Evolutionary conservation across 2,797 vertebrate species (phyloP).

Genomic region (Tamandua tetradactyla): DNA sequence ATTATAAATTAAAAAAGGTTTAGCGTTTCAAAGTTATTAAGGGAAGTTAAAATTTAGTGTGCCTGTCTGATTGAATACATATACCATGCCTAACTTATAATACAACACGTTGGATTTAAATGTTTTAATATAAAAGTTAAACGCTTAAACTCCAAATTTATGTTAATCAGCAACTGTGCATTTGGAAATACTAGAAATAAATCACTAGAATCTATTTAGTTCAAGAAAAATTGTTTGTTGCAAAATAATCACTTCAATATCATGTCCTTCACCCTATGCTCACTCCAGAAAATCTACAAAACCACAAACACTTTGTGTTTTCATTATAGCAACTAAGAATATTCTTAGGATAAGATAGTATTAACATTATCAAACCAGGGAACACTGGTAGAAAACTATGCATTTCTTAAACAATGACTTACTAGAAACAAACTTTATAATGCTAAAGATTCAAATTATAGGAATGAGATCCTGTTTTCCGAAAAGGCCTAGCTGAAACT

Average conservation of each 20-base stretch:
- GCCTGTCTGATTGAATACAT: constrained; percentile 14
- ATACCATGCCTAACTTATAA: neutral
- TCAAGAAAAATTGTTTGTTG: constrained; percentile 14
- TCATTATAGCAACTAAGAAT: neutral
- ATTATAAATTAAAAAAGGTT: constrained; percentile 18
- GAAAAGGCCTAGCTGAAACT: constrained; percentile 20
- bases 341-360: too few relatives aligned
- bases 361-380: neutral
- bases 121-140: constrained; percentile 45
- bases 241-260: constrained; percentile 40
- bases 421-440: constrained; percentile 47
- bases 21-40: constrained; percentile 23
- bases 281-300: constrained; percentile 34
- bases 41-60: neutral
- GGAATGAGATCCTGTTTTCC: constrained; percentile 30
- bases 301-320: constrained; percentile 18
- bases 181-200: constrained; percentile 52
- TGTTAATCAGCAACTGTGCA: constrained; percentile 27
- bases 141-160: constrained; percentile 40
- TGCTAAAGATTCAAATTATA: neutral
- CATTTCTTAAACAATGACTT: constrained; percentile 17
- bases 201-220: constrained; percentile 30
- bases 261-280: neutral
- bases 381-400: neutral
- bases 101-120: constrained; percentile 10